Base-by-base conservation (phyloP, 2,888 invertebrate species). In the Lasioglossum marginatum region DNA sequence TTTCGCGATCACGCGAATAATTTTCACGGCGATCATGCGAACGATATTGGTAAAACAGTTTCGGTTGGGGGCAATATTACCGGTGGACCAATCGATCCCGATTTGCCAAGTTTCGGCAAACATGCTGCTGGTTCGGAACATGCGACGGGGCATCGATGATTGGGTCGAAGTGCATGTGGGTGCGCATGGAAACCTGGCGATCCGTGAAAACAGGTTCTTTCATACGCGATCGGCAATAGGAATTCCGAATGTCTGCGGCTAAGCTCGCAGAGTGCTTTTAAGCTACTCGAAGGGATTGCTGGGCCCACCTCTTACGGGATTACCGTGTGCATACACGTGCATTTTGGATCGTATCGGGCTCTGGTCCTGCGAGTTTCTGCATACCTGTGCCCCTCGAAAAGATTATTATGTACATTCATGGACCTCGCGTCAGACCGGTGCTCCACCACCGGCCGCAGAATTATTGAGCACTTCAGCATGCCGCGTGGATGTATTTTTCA, bases 261-360 rank as follows among this genome's bases (percentile, higher is more conserved):
- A 73, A 83, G 79, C 85, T 77, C 77, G 72, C 81, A 40, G 73
- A 82, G 85, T 86, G 79, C 81, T 88, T 89, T 84, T 80, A 71
- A 81, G 82, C 88, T 88, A 88, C 89, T 88, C 81, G 72, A 79
- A 79, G 76, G 84, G 81, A 88, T 90, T 88, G 86, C 77, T 45
- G 60, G 60, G 82, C 66, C 57, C 77, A 79, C 86, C 88, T 84
- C 85, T 83, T 82, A 76, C 77, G 68, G 83, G 86, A 89, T 91
- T 87, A 85, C 79, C 63, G 80, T 63, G 52, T 48, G 80, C 80
- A 74, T 57, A 79, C 66, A 63, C 60, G 60, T 72, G 82, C 79
- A 85, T 79, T 81, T 79, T 63, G 80, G 40, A 77, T 60, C 72
- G 82, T 85, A 78, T 63, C 66, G 70, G 79, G 78, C 6, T 10